Percentiles rank a stretch among this genome's conserved stretches.
Evolutionary conservation across 2,113 vertebrate genomes (phyloP).

Genomic region (Cinclus cinclus): DNA sequence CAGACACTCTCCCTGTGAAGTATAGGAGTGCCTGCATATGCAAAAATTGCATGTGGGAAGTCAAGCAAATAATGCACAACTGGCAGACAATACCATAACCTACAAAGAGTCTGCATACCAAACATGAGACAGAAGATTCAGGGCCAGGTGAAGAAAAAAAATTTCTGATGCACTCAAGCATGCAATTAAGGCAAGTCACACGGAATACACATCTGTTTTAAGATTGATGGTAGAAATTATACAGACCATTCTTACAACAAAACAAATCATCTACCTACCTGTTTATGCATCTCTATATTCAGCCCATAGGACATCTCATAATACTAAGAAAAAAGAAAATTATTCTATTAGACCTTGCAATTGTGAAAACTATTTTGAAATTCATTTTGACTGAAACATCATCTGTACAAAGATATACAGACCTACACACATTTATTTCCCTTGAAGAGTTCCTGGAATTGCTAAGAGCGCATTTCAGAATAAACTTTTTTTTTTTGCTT

Average conservation of each 20-base stretch:
- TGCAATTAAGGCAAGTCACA: neutral
- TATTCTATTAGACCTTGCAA: slow-evolving; percentile 33
- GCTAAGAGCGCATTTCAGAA: neutral
- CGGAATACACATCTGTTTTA: neutral
- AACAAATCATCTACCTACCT: slow-evolving; percentile 80
- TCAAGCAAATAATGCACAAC: neutral
- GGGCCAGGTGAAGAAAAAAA: neutral
- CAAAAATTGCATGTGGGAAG: neutral
- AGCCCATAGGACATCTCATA: slow-evolving; percentile 97
- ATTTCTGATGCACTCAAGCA: neutral
- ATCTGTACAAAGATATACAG: neutral
- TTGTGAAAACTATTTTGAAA: neutral
- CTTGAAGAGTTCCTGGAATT: neutral
- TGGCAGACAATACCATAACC: neutral
- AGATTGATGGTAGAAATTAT: neutral
- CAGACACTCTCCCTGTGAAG: neutral
- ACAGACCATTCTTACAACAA: neutral
- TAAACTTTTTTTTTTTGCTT: neutral
- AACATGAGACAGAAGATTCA: neutral
- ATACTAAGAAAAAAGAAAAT: slow-evolving; percentile 83
- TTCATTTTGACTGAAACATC: neutral
- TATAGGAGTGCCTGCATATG: fast-evolving
- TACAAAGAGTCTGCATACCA: neutral
- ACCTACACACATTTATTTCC: neutral
- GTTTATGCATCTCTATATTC: slow-evolving; percentile 98